Evolutionary conservation across 2,888 invertebrate species (phyloP).

Genomic region (Netelia fuscicornis): DNA sequence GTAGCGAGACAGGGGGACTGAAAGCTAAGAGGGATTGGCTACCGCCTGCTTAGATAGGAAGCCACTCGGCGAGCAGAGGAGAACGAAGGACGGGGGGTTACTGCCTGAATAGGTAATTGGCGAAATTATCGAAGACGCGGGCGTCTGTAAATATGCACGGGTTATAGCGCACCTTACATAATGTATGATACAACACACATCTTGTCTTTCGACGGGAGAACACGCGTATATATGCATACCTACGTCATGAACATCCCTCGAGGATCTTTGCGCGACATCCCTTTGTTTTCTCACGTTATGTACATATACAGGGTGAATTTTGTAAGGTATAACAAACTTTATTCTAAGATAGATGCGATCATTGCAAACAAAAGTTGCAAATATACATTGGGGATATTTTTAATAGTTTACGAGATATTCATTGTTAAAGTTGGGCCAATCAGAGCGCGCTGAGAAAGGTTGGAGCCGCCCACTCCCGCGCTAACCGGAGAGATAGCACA

Average conservation of each 20-base stretch:
- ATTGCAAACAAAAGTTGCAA: too few species aligned
- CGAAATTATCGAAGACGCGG: slow-evolving; percentile 55
- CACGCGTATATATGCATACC: slow-evolving; percentile 50
- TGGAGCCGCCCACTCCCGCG: too few species aligned
- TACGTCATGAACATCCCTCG: slow-evolving; percentile 56
- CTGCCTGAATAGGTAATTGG: slow-evolving; percentile 55
- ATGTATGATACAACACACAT: slow-evolving; percentile 20
- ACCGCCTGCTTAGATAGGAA: too few species aligned
- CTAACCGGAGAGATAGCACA: too few species aligned
- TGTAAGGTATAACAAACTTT: too few species aligned
- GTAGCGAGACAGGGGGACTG: neutral
- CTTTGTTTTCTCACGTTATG: neutral
- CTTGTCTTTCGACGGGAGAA: slow-evolving; percentile 15
- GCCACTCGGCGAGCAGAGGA: too few species aligned
- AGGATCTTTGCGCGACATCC: slow-evolving; percentile 28
- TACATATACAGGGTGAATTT: neutral
- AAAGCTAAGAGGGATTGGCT: too few species aligned
- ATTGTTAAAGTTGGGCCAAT: too few species aligned
- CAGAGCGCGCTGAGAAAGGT: too few species aligned
- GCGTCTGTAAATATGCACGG: slow-evolving; percentile 17
- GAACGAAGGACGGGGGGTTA: neutral
- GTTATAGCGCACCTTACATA: slow-evolving; percentile 21
- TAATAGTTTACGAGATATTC: too few species aligned
- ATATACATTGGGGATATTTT: too few species aligned
- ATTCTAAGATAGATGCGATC: too few species aligned